phyloP scores from a whole-genome alignment of 2,888 invertebrate genomes.

The Mythimna albipuncta region DNA sequence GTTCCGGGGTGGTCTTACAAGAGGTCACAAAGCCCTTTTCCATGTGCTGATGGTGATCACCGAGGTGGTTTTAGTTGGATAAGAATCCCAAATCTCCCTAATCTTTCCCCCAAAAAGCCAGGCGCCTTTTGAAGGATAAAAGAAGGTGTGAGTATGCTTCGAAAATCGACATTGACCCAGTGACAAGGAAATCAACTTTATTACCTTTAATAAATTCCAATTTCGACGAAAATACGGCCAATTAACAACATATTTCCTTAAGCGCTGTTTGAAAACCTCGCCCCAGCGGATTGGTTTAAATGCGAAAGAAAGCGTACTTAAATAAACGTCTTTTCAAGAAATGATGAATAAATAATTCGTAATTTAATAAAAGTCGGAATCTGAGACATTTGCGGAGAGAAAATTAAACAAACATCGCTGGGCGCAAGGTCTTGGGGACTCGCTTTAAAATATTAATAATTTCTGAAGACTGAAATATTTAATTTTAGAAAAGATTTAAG shows the following conservation, averaged over 20 bases:
- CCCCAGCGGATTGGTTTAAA: slow-evolving; percentile 4
- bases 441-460: slow-evolving; percentile 10
- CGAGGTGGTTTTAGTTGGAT: no score
- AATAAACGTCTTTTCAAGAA: slow-evolving; percentile 19
- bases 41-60: no score
- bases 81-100: no score
- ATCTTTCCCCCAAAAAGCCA: no score
- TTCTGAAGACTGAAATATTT: slow-evolving; percentile 11
- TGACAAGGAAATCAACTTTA: slow-evolving; percentile 28
- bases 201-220: slow-evolving; percentile 7
- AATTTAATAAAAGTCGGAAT: slow-evolving; percentile 40
- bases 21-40: no score
- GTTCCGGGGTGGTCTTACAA: no score
- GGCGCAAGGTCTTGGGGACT: background rate
- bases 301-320: slow-evolving; percentile 16
- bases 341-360: slow-evolving; percentile 35
- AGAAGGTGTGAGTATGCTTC: no score
- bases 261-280: slow-evolving; percentile 19
- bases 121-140: no score
- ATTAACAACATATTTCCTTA: slow-evolving; percentile 29
- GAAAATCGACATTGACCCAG: slow-evolving; percentile 31
- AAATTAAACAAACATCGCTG: slow-evolving; percentile 15
- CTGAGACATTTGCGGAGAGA: background rate
- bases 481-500: background rate
- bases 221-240: slow-evolving; percentile 17